Percentiles rank a stretch among this genome's conserved stretches.
These are phyloP conservation scores for Dunckerocampus dactyliophorus DNA, from an alignment of 2,113 vertebrate species.

Conservation along the genomic window DNA sequence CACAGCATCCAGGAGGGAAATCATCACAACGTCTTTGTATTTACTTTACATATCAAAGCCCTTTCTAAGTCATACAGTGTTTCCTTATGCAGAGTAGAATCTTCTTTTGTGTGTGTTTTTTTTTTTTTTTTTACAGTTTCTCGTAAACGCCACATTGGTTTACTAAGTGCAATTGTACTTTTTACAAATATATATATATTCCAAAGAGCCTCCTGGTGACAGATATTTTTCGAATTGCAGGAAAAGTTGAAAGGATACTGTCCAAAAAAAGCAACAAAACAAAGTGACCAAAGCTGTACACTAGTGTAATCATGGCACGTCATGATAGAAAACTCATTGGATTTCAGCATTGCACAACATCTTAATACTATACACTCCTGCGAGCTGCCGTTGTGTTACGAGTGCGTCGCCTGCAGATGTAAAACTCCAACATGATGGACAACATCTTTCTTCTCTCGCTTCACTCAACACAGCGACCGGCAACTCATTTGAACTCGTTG, in stretches of 20 bases:
- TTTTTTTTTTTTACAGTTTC: conserved; percentile 44
- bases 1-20: not conserved
- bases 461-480: conserved; percentile 1
- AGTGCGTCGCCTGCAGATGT: conserved; percentile 7
- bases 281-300: conserved; percentile 62
- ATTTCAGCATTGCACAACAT: conserved; percentile 58
- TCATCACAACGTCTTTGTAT: conserved; percentile 16
- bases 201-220: conserved; percentile 35
- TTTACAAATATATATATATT: conserved; percentile 29
- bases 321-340: conserved; percentile 24
- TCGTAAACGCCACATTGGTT: conserved; percentile 28
- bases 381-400: conserved; percentile 3
- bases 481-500: conserved; percentile 7
- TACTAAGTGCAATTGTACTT: conserved; percentile 46
- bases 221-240: conserved; percentile 37
- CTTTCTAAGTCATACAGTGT: conserved; percentile 54
- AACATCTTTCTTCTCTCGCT: conserved; percentile 7
- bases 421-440: conserved; percentile 6
- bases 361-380: conserved; percentile 31
- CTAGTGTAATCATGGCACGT: conserved; percentile 58
- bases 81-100: conserved; percentile 25
- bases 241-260: conserved; percentile 34
- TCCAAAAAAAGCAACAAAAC: conserved; percentile 9
- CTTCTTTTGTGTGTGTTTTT: not conserved
- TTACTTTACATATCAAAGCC: conserved; percentile 31